Base-by-base conservation (phyloP, 2,888 invertebrate genomes). In the Mythimna albipuncta region DNA sequence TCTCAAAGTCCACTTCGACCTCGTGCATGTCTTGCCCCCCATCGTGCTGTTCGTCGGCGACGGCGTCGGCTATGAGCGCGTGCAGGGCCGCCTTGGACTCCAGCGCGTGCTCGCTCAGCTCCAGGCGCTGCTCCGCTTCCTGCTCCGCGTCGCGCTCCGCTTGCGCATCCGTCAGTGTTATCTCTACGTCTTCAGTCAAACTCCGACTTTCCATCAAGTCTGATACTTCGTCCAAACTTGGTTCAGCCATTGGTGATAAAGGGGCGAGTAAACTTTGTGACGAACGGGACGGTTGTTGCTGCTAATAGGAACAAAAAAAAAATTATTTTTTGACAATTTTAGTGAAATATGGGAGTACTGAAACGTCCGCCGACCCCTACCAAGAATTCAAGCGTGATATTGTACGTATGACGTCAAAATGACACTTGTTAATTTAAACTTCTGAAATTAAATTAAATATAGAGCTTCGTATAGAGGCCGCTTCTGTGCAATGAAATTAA, bases 231-330 rank as follows among this genome's bases (percentile, higher is more conserved):
- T 82, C 83, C 13, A 85, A 67, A 3, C 69, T 81, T 47, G 52
- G 77, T 57, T 13, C 84, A 7, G 41, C 82, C 64, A 58, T 79
- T 0, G 91, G 85, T 10, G 92, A 89, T 10, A 92, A 82, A 2
- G 95, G 95, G 10, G 94, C 94, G 3, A 95, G 87, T 19, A 95
- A 87, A 69, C 95, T 95, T 78, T 95, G 95, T 0, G 91, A 85
- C 3, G 94, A 89, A 7, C 94, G 93, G 2, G 84, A 69, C 0
- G 88, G 63, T 72, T 89, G 89, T 85, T 90, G 82, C 6, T 77
- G 84, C 21, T 75, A 26, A 4, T 11, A 38, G 21, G 41, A 47
- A 21, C n/a, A 54, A 62, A 35, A 13, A n/a, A n/a, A n/a, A n/a
- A n/a, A n/a, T n/a, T n/a, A n/a, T n/a, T n/a, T n/a, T n/a, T n/a